A percentile compares a stretch with the other conserved stretches of the same genome.
Evolutionary conservation across 2,113 vertebrate genomes (phyloP).

Genomic region (Taurulus bubalis): DNA sequence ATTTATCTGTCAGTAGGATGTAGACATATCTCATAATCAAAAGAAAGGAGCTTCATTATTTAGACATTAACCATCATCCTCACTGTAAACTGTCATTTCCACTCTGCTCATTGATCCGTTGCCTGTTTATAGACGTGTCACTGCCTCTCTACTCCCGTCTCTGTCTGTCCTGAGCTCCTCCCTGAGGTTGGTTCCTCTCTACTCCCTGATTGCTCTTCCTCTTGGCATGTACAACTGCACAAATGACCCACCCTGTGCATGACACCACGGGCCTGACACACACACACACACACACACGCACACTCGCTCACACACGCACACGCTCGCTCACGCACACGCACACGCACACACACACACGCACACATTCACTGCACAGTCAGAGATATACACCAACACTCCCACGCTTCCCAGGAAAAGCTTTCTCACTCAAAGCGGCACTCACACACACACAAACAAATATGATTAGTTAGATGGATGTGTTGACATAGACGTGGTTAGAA

Average conservation of each 20-base stretch:
- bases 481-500: conserved; percentile 57
- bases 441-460: conserved; percentile 14
- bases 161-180: conserved; percentile 48
- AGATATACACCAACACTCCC: conserved; percentile 33
- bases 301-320: conserved; percentile 31
- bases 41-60: conserved; percentile 31
- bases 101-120: conserved; percentile 45
- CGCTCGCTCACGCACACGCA: conserved; percentile 36
- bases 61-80: conserved; percentile 10
- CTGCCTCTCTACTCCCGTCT: conserved; percentile 35
- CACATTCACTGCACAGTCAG: conserved; percentile 6
- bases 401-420: conserved; percentile 38
- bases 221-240: conserved; percentile 70
- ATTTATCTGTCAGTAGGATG: neutral
- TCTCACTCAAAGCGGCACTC: conserved; percentile 32
- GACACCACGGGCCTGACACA: conserved; percentile 54
- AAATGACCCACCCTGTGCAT: conserved; percentile 75
- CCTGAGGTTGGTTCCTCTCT: conserved; percentile 62
- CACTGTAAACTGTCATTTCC: conserved; percentile 49
- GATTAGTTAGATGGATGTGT: conserved; percentile 54
- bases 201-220: conserved; percentile 83
- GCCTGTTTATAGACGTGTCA: conserved; percentile 55
- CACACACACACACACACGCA: conserved; percentile 31
- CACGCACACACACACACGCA: conserved; percentile 25
- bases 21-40: neutral